Percentiles rank a stretch among this genome's conserved stretches.
These are phyloP conservation scores for Etheostoma perlongum DNA, from an alignment of 2,797 vertebrate species.

Conservation along the genomic window DNA sequence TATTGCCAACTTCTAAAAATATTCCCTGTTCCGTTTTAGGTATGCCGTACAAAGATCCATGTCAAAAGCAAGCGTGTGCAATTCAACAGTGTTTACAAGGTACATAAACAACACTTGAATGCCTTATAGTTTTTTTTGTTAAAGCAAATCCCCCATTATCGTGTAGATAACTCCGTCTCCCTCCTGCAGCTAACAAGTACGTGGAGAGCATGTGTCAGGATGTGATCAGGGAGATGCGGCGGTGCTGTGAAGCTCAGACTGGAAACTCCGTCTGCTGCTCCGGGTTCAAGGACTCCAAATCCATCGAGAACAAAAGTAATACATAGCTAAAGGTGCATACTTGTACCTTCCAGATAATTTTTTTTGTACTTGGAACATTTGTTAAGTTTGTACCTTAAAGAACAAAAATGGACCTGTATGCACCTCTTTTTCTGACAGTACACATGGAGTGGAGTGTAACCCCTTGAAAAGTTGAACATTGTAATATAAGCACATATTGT, in stretches of 20 bases:
- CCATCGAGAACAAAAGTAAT: slow-evolving; percentile 32
- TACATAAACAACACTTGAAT: slow-evolving; percentile 18
- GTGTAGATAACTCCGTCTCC: background rate
- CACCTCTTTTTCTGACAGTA: too few relatives aligned
- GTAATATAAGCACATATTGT: background rate
- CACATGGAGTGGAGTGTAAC: background rate
- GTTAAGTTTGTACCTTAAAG: too few relatives aligned
- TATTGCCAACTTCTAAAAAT: background rate
- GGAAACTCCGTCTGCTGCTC: slow-evolving; percentile 76
- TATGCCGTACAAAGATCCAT: slow-evolving; percentile 80
- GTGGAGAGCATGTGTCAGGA: slow-evolving; percentile 77
- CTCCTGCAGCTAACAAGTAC: slow-evolving; percentile 75
- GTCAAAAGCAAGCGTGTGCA: slow-evolving; percentile 80
- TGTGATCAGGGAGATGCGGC: slow-evolving; percentile 76
- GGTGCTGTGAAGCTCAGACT: slow-evolving; percentile 64
- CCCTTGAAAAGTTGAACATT: background rate
- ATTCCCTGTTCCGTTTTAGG: slow-evolving; percentile 41
- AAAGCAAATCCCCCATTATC: background rate
- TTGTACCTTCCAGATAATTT: too few relatives aligned
- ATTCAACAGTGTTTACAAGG: slow-evolving; percentile 83
- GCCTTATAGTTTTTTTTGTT: background rate
- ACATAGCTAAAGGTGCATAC: background rate
- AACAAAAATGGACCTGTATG: too few relatives aligned
- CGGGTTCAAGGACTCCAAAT: slow-evolving; percentile 70
- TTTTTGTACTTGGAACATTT: too few relatives aligned